Conservation (phyloP, 2,888 invertebrate species). For the Cataglyphis altisquamis region DNA sequence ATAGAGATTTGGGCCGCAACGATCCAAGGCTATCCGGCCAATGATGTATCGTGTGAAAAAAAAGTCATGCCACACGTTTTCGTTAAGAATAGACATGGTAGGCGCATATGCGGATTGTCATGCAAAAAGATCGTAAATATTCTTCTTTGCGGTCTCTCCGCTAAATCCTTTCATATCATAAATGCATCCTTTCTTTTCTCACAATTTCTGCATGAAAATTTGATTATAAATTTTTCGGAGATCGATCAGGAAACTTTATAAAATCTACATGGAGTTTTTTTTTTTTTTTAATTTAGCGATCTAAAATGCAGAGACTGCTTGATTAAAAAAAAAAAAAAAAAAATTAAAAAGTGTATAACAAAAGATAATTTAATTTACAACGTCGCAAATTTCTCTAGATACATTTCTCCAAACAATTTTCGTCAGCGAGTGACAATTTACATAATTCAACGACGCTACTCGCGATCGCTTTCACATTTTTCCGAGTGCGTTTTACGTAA, state of each 20-base stretch:
- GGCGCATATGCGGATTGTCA: slow-evolving; percentile 37
- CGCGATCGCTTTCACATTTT: slow-evolving; percentile 47
- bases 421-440: slow-evolving; percentile 7
- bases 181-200: neutral
- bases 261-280: neutral
- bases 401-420: slow-evolving; percentile 1
- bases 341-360: neutral
- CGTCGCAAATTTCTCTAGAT: slow-evolving; percentile 10
- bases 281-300: neutral
- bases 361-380: neutral
- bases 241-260: neutral
- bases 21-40: slow-evolving; percentile 37
- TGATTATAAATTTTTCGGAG: slow-evolving; percentile 14
- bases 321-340: neutral
- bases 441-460: neutral
- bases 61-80: slow-evolving; percentile 21
- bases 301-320: neutral
- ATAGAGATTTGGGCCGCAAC: slow-evolving; percentile 37
- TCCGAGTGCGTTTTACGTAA: slow-evolving; percentile 36
- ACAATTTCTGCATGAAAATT: slow-evolving; percentile 6
- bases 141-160: slow-evolving; percentile 25
- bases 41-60: slow-evolving; percentile 20
- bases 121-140: slow-evolving; percentile 45
- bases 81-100: slow-evolving; percentile 46
- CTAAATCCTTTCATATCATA: neutral